Percentiles rank a stretch among this genome's conserved stretches.
These are phyloP conservation scores for Trichosurus vulpecula DNA, from an alignment of 2,797 vertebrate genomes.

Conservation along the genomic window DNA sequence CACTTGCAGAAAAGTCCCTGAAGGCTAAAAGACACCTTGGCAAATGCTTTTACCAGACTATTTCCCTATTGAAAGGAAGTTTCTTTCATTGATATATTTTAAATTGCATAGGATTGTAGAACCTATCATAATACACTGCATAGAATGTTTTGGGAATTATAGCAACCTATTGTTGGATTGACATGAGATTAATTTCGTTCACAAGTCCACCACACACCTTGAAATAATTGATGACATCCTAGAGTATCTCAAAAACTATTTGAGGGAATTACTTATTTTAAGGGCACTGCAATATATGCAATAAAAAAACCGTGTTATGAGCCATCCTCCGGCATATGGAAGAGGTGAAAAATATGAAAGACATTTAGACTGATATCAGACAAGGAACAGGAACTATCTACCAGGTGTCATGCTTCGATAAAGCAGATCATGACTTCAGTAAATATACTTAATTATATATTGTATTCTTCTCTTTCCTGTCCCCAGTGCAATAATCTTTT, in stretches of 20 bases:
- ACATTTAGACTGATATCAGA: background rate
- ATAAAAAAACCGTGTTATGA: background rate
- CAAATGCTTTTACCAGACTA: background rate
- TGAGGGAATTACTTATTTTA: background rate
- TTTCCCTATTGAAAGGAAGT: background rate
- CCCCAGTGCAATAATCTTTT: background rate
- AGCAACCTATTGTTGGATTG: background rate
- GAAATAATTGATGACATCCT: background rate
- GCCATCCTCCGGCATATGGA: background rate
- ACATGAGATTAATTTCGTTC: background rate
- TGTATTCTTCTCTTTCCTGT: background rate
- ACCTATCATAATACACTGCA: background rate
- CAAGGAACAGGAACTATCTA: background rate
- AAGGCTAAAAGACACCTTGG: background rate
- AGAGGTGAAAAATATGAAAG: background rate
- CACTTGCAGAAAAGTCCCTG: background rate
- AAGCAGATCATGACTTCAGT: background rate
- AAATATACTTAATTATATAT: background rate
- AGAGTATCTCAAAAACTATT: constrained; percentile 13
- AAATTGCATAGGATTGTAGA: background rate
- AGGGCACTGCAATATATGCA: background rate
- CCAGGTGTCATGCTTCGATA: background rate
- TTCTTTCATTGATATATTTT: background rate
- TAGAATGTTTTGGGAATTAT: background rate
- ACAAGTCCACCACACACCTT: background rate